Base-by-base conservation (phyloP, 2,113 vertebrate genomes). In the Gymnarchus niloticus region DNA sequence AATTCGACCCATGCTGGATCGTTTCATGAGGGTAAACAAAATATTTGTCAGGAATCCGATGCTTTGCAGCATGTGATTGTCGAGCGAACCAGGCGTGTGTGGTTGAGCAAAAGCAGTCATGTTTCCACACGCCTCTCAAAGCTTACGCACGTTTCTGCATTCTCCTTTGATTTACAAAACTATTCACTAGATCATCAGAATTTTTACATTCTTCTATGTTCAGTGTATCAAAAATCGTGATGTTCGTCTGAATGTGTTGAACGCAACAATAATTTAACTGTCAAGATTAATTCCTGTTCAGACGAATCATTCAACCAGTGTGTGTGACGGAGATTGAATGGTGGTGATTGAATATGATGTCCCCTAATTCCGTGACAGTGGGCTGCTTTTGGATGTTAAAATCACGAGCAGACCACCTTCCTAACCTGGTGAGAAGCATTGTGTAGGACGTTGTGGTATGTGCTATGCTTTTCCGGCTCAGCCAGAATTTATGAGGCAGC, bases 201-300 rank as follows among this genome's bases (percentile, higher is more conserved):
- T 54, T 76, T 37, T 41, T 41, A 28, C 28, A n/a, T 12, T 81
- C 49, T 12, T 33, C 28, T 44, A 51, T 81, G 23, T 73, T 14
- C 33, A 3, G 37, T 51, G 44, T n/a, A 44, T 23, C 28, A 76
- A 85, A 92, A 92, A 93, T 93, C 88, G 92, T 94, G 93, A 94
- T 91, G 92, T 93, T 91, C 89, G 92, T 94, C 92, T 93, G 92
- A 93, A 93, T 91, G 94, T 94, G 93, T 94, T 94, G 93, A 93
- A 93, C 92, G 91, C 93, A 92, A 94, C 94, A 93, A 93, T 92
- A 93, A 94, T 94, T 95, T 94, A 94, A 95, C 95, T 93, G 94
- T 93, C 91, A 92, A 94, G 93, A 95, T 95, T 93, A 94, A 95
- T 94, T 93, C 92, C 92, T 93, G 92, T 91, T 92, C 93, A 93